Percentiles rank a stretch among this genome's conserved stretches.
phyloP scores from a whole-genome alignment of 1,140 invertebrate species.

The Drosophila sturtevanti region DNA sequence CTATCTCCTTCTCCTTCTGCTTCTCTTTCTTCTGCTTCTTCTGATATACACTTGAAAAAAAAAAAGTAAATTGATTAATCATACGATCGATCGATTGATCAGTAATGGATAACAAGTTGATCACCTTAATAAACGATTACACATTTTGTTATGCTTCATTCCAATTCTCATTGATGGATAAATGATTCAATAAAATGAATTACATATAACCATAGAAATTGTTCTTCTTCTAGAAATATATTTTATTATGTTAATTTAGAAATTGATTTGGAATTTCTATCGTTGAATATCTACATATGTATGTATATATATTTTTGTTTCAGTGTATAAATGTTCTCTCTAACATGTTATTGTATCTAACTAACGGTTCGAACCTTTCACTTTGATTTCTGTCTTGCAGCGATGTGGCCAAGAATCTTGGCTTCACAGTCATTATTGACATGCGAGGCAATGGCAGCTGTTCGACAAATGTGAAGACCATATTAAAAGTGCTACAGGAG shows the following conservation, averaged over 20 bases:
- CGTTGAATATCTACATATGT: too few relatives aligned
- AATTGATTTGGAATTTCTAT: too few relatives aligned
- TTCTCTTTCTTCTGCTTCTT: slow-evolving; percentile 1
- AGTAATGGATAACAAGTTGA: too few relatives aligned
- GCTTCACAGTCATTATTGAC: slow-evolving; percentile 97
- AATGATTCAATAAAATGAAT: too few relatives aligned
- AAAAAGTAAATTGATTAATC: background rate
- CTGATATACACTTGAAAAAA: slow-evolving; percentile 16
- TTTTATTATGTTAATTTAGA: too few relatives aligned
- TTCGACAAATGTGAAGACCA: slow-evolving; percentile 98
- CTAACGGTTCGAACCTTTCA: slow-evolving; percentile 60
- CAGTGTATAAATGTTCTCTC: slow-evolving; percentile 23
- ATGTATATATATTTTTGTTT: background rate
- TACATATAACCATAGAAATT: too few relatives aligned
- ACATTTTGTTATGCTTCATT: too few relatives aligned
- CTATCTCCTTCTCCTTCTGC: background rate
- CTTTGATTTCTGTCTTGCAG: slow-evolving; percentile 85
- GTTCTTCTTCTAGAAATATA: too few relatives aligned
- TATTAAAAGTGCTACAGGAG: slow-evolving; percentile 97
- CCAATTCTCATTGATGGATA: too few relatives aligned
- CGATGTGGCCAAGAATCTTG: slow-evolving; percentile 93
- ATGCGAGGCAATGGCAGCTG: slow-evolving; percentile 94
- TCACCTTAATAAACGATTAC: too few relatives aligned
- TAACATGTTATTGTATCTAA: slow-evolving; percentile 4
- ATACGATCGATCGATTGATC: too few relatives aligned